Conservation (phyloP, 2,888 invertebrate species). For the Germaria angustata region DNA sequence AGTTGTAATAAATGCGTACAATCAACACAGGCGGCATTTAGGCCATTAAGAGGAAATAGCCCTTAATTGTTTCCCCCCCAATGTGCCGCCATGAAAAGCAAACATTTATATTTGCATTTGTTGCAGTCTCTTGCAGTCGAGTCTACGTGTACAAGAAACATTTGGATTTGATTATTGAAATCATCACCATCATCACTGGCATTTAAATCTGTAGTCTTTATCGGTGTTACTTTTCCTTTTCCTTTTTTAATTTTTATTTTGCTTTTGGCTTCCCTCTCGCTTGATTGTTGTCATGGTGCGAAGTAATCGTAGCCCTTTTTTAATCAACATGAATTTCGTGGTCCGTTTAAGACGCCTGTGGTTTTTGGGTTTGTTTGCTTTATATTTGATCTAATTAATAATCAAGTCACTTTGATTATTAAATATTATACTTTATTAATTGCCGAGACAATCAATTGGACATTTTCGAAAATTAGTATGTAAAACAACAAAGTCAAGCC, state of each 20-base stretch:
- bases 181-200: slow-evolving; percentile 39
- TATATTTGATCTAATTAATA: slow-evolving; percentile 76
- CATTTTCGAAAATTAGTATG: slow-evolving; percentile 64
- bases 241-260: background rate
- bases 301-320: slow-evolving; percentile 55
- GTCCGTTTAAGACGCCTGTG: slow-evolving; percentile 72
- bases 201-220: background rate
- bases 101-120: slow-evolving; percentile 45
- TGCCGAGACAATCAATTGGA: slow-evolving; percentile 66
- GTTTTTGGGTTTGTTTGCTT: slow-evolving; percentile 70
- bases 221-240: background rate
- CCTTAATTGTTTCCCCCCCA: slow-evolving; percentile 80
- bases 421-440: slow-evolving; percentile 66
- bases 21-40: slow-evolving; percentile 78
- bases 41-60: slow-evolving; percentile 80
- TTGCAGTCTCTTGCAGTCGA: slow-evolving; percentile 8
- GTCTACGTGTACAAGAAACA: slow-evolving; percentile 27
- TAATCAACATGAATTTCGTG: slow-evolving; percentile 2
- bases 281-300: slow-evolving; percentile 51
- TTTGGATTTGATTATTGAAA: slow-evolving; percentile 61
- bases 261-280: background rate
- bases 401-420: slow-evolving; percentile 68
- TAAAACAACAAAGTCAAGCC: slow-evolving; percentile 39
- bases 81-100: slow-evolving; percentile 72
- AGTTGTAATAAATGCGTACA: slow-evolving; percentile 76